Percentiles rank a stretch among this genome's conserved stretches.
Conservation (phyloP, 2,888 invertebrate genomes). For the Tenodera sinensis region DNA sequence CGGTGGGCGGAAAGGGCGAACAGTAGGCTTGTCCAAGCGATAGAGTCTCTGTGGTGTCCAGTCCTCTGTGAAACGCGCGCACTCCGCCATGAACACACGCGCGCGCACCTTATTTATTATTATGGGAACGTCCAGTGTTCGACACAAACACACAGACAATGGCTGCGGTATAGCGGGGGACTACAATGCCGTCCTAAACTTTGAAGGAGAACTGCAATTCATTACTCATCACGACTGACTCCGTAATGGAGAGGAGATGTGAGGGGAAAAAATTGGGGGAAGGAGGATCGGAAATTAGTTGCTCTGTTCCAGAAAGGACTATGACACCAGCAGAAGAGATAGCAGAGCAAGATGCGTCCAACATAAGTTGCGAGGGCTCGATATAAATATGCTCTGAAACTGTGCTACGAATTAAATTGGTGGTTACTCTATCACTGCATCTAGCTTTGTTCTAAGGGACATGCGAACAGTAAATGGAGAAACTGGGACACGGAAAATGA, state of each 20-base stretch:
- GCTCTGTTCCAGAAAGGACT: background rate
- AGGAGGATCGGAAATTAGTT: background rate
- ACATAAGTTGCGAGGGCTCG: background rate
- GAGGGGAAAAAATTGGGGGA: background rate
- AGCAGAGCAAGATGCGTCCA: background rate
- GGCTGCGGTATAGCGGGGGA: background rate
- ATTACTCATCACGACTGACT: background rate
- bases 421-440: background rate
- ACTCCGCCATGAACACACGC: background rate
- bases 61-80: background rate
- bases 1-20: background rate
- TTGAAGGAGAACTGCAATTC: background rate
- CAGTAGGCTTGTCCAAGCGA: background rate
- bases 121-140: background rate
- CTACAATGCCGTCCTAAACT: background rate
- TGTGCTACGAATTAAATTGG: background rate
- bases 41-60: background rate
- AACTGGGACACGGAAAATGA: no score
- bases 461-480: background rate
- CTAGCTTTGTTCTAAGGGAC: background rate
- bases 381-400: background rate
- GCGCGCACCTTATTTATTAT: background rate
- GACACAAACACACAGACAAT: background rate
- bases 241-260: background rate
- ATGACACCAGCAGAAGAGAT: background rate